Evolutionary conservation across 2,113 vertebrate genomes (phyloP), one percentile per base, ranked within the genome.

Genomic region (Himantopus leucocephalus): DNA sequence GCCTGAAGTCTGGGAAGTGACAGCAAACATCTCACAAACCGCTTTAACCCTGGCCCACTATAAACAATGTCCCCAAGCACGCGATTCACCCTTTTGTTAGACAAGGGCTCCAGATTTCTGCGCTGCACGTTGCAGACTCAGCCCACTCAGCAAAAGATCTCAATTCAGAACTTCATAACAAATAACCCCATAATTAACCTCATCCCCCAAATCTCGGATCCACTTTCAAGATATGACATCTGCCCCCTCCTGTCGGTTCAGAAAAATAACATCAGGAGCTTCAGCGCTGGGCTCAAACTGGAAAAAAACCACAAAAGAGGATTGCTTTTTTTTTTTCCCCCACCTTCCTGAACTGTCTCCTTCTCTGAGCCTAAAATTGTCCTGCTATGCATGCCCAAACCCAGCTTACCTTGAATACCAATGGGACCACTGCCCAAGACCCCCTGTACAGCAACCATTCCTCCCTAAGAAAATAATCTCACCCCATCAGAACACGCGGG

Each of bases 401-500:
- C 34, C n/a, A 3, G 29, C 8, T 6, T 18, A 10, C 27, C 35
- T 24, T 8, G 12, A n/a, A 19, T 2, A n/a, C 21, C 2, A 1
- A 4, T 2, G 13, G 41, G 19, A 66, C 39, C 0, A 0, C 45
- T 45, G 55, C 45, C 63, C 8, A 15, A 18, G 50, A 21, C 17
- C 13, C 20, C 34, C 59, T 8, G 17, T 0, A 9, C 29, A 18
- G 29, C 52, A 21, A 13, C 4, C 2, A 0, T 5, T 58, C 17
- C 60, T 67, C 22, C 43, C 64, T 18, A 24, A 53, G 37, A 62
- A 86, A 41, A 26, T 0, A 8, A 66, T 5, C 52, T 27, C 77
- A 39, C 43, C 0, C 20, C 0, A 0, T 8, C 47, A 34, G 37
- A 45, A 34, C 1, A 2, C 53, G 63, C 1, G 0, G 22, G 37